Base-by-base conservation (phyloP, 2,113 vertebrate genomes). In the Heteronetta atricapilla region DNA sequence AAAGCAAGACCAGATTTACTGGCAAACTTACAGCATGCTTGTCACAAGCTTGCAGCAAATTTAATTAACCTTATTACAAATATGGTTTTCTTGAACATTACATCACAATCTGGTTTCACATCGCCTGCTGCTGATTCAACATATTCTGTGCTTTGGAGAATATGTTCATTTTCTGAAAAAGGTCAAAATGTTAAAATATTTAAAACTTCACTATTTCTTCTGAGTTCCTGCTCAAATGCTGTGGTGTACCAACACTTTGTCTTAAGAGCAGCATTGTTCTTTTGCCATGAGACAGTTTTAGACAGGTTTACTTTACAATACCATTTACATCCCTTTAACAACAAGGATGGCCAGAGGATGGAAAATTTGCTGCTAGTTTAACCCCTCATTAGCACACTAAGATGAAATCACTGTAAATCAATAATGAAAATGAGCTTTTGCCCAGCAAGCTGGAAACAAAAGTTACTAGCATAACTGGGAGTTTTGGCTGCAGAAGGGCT, bases 21-120 rank as follows among this genome's bases (percentile, higher is more conserved):
- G 97, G 97, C 97, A 97, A 93, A 89, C 93, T 94, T 97, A 96
- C 94, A 97, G 89, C 91, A 86, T 53, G 94, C 96, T 97, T 96
- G 96, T 97, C 97, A 97, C 94, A 97, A 96, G 96, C 96, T 90
- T 86, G 94, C 64, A 96, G 96, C 93, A 97, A 97, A 98, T 98
- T 98, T 97, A 98, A 98, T 98, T 97, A 98, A 98, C 97, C 97
- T 97, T 97, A 98, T 98, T 98, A 98, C 94, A 97, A 97, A 98
- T 95, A 98, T 88, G 96, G 93, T 97, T 97, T 98, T 97, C 97
- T 97, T 97, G 94, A 97, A 97, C 95, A 97, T 97, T 97, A 96
- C 94, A 97, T 97, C 98, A 98, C 95, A 96, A 95, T 97, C 96
- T 97, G 95, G 94, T 96, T 95, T 96, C 90, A 82, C 90, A 88